Evolutionary conservation across 2,797 vertebrate species (phyloP).

Genomic region (Tapirus indicus): DNA sequence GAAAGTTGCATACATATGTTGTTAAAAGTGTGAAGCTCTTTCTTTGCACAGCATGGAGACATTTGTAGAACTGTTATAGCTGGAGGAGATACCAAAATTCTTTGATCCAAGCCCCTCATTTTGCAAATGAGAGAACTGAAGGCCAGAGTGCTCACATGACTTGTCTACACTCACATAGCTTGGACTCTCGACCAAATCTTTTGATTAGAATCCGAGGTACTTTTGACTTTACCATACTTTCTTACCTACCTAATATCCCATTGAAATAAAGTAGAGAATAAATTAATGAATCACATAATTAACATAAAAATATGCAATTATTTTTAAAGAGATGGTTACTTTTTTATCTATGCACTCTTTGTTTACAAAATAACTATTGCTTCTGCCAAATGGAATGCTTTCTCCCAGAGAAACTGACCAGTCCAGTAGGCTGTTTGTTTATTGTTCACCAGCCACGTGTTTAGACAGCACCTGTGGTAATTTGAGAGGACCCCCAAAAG

Average conservation of each 20-base stretch:
- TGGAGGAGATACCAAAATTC: neutral
- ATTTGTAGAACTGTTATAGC: neutral
- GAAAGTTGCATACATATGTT: neutral
- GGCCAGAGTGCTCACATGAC: neutral
- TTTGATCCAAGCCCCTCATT: neutral
- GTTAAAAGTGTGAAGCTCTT: neutral
- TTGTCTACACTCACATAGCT: neutral
- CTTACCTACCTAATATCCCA: neutral
- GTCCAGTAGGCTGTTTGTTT: neutral
- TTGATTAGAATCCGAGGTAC: neutral
- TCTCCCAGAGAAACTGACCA: neutral
- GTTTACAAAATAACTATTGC: neutral
- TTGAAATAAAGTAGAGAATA: neutral
- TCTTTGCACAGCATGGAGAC: neutral
- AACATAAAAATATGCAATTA: neutral
- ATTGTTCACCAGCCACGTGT: neutral
- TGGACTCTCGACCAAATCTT: neutral
- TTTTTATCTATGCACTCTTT: neutral
- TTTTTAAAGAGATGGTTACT: neutral
- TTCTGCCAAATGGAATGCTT: neutral
- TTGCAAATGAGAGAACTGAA: neutral
- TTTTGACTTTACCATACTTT: slow-evolving; percentile 1
- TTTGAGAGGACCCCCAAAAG: neutral
- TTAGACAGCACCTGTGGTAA: neutral
- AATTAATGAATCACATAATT: neutral